Evolutionary conservation across 1,140 invertebrate species (phyloP).

Genomic region (Eriocheir sinensis): DNA sequence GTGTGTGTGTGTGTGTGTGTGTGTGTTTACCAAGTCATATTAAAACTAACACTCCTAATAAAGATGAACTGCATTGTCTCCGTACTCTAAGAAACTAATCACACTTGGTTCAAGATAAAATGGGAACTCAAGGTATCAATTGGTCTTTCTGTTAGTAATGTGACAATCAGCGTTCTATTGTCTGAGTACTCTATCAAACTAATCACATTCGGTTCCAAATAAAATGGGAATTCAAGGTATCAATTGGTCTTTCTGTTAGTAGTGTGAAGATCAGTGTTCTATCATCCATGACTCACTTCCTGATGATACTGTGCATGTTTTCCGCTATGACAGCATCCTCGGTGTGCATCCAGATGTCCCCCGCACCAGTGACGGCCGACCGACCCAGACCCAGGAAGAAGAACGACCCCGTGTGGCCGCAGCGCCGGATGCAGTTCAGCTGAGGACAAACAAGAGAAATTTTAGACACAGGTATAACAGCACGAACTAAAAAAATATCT

Average conservation of each 20-base stretch:
- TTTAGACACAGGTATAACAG: no score
- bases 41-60: no score
- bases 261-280: neutral
- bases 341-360: conserved; percentile 71
- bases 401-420: conserved; percentile 68
- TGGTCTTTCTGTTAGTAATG: neutral
- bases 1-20: no score
- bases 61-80: no score
- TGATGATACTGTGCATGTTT: conserved; percentile 69
- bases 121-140: neutral
- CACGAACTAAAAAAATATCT: neutral
- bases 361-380: conserved; percentile 67
- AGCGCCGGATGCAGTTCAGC: conserved; percentile 66
- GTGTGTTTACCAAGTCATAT: no score
- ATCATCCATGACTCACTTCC: conserved; percentile 48
- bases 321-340: conserved; percentile 74
- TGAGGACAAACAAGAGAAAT: neutral
- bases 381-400: conserved; percentile 69
- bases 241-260: neutral
- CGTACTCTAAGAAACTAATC: no score
- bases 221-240: no score
- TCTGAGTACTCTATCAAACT: no score
- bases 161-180: neutral
- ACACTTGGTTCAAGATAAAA: no score
- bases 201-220: no score